These are phyloP conservation scores for Macropus fuliginosus DNA, from an alignment of 2,797 vertebrate species.

Conservation along the genomic window DNA sequence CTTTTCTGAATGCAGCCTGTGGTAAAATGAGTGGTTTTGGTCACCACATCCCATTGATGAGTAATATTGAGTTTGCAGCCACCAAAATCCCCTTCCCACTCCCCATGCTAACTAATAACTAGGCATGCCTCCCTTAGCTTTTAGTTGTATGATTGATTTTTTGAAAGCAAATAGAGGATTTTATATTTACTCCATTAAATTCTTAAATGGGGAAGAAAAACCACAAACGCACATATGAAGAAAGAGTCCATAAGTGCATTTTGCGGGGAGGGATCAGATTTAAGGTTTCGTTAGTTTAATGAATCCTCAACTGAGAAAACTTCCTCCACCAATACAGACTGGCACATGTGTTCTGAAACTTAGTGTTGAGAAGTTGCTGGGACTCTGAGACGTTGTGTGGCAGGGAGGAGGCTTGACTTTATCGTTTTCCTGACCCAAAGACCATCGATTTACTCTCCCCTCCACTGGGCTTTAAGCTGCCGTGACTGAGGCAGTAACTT, in stretches of 20 bases:
- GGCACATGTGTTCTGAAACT: not conserved
- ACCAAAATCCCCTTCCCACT: not conserved
- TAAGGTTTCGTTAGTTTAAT: not conserved
- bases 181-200: not conserved
- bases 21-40: not conserved
- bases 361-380: not conserved
- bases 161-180: not conserved
- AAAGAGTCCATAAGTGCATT: not conserved
- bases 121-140: not conserved
- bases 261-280: not conserved
- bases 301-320: not conserved
- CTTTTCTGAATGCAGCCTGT: not conserved
- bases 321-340: not conserved
- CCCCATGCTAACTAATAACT: not conserved
- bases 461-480: not conserved
- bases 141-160: not conserved
- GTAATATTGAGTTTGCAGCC: not conserved
- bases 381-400: not conserved
- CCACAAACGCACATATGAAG: not conserved
- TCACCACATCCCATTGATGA: not conserved
- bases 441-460: not conserved
- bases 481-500: not conserved
- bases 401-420: not conserved
- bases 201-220: not conserved
- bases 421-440: not conserved